Evolutionary conservation across 2,888 invertebrate species (phyloP).

Genomic region (Tiliacea aurago): DNA sequence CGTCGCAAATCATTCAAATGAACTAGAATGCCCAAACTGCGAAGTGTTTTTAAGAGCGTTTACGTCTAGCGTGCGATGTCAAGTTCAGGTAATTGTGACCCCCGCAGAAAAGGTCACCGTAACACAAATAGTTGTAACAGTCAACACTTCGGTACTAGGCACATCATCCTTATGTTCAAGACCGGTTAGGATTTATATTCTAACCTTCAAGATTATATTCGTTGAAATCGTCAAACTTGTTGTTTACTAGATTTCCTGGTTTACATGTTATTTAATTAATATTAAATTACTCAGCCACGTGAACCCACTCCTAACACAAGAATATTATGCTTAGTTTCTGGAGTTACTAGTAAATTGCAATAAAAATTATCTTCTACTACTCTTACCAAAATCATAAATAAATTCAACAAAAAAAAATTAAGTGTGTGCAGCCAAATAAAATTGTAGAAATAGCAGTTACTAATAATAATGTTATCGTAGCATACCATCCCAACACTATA

Average conservation of each 20-base stretch:
- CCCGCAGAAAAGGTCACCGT: neutral
- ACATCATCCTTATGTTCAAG: neutral
- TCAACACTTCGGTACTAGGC: neutral
- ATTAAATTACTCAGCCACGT: neutral
- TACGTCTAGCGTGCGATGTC: too few relatives aligned
- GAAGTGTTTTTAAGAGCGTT: too few relatives aligned
- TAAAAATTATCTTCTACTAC: neutral
- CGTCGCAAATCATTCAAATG: neutral
- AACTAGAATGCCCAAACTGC: neutral
- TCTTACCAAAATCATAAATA: neutral
- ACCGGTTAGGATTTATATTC: neutral
- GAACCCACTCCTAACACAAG: too few relatives aligned
- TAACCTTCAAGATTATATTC: neutral
- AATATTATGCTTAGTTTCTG: neutral
- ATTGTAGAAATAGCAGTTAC: constrained; percentile 20
- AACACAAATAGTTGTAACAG: neutral
- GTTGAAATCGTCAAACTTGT: neutral
- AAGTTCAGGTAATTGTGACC: too few relatives aligned
- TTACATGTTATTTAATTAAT: neutral
- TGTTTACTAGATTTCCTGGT: neutral
- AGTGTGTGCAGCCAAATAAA: neutral
- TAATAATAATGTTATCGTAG: constrained; percentile 30
- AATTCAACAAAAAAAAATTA: neutral
- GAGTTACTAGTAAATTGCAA: neutral
- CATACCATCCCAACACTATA: constrained; percentile 35